Conservation (phyloP, 2,113 vertebrate genomes). For the Ahaetulla prasina region DNA sequence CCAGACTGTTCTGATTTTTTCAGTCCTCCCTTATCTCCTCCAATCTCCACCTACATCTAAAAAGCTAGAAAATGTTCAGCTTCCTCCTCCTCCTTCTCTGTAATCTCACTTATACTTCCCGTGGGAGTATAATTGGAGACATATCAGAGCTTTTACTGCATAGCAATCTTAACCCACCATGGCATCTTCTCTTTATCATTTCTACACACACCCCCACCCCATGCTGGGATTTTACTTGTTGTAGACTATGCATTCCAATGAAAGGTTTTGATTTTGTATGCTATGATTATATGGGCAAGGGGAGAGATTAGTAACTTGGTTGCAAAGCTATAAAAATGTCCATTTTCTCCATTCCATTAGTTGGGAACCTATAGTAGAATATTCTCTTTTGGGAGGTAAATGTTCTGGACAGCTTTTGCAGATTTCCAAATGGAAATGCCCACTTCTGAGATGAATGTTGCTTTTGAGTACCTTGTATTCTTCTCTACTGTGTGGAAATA, state of each 20-base stretch:
- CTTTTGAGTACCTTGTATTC: not conserved
- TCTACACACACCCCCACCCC: too few species aligned
- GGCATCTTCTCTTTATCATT: not conserved
- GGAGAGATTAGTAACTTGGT: not conserved
- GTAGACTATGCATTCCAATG: not conserved
- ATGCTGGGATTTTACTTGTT: not conserved
- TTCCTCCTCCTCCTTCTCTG: not conserved
- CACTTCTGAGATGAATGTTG: not conserved
- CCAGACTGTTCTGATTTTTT: not conserved
- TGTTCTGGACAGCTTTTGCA: not conserved
- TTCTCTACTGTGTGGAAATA: not conserved
- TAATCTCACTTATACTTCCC: not conserved
- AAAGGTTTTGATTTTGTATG: not conserved
- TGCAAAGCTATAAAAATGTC: not conserved
- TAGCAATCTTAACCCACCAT: not conserved
- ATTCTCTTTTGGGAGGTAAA: not conserved
- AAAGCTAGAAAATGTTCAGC: not conserved
- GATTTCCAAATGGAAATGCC: not conserved
- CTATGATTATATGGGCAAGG: not conserved
- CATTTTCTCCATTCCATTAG: not conserved
- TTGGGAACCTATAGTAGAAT: not conserved
- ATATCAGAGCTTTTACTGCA: not conserved
- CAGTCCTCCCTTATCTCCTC: not conserved
- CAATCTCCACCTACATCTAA: not conserved
- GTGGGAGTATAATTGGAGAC: not conserved